These are phyloP conservation scores for Orientallactaga sibirica DNA, from an alignment of 2,797 vertebrate species.

Conservation along the genomic window DNA sequence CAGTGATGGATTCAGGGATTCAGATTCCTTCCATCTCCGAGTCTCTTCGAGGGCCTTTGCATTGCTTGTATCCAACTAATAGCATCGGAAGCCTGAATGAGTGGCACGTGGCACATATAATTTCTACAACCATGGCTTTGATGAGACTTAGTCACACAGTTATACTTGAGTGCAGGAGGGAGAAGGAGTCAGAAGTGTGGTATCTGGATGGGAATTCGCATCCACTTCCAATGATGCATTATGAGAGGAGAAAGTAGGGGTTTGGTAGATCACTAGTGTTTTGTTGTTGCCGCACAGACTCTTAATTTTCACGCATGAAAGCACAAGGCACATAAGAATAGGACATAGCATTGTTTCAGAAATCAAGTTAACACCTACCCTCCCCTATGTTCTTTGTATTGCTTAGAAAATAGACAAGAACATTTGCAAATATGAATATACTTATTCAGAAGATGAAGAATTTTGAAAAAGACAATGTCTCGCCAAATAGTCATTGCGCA, in stretches of 20 bases:
- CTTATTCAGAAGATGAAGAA: background rate
- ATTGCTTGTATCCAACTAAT: background rate
- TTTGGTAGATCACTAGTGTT: background rate
- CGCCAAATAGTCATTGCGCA: too few relatives aligned
- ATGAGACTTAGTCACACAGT: background rate
- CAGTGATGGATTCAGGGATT: background rate
- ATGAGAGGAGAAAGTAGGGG: background rate
- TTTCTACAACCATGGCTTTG: background rate
- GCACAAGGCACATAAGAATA: background rate
- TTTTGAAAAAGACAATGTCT: too few relatives aligned
- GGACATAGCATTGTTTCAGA: background rate
- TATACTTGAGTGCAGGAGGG: background rate
- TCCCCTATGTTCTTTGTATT: background rate
- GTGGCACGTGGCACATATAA: background rate
- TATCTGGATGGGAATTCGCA: background rate
- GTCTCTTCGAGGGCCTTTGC: background rate
- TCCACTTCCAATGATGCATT: background rate
- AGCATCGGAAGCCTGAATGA: background rate
- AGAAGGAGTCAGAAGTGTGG: background rate
- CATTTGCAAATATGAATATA: conserved; percentile 5
- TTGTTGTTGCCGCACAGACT: background rate
- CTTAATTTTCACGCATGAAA: background rate
- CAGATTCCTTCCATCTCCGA: background rate
- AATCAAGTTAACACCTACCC: background rate
- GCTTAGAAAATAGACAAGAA: background rate